Base-by-base conservation (phyloP, 2,797 vertebrate genomes). In the Pyrocephalus nanus region DNA sequence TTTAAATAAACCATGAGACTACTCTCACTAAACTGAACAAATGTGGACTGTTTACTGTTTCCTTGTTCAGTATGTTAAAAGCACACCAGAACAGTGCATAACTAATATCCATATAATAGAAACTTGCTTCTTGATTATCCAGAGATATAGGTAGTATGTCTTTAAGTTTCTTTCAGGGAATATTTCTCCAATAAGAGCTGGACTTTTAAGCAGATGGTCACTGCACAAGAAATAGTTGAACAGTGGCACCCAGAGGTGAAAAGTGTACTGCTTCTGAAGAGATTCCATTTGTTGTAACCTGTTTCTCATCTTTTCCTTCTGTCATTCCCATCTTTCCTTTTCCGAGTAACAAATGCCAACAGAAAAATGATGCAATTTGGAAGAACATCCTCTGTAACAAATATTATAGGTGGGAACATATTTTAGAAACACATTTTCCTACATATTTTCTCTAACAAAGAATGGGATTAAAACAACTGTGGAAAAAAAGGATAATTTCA, bases 231-330 rank as follows among this genome's bases (percentile, higher is more conserved):
- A 97, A 95, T 93, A 98, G 98, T 96, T 97, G 97, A 98, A 98
- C 97, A 98, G 97, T 96, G 97, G 96, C 98, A 98, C 98, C 98
- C 97, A 98, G 97, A 98, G 98, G 97, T 96, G 93, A 95, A 95
- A 97, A 93, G 40, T 80, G 90, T 96, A 97, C 95, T 94, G 86
- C 82, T 93, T 32, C 94, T 51, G 47, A 91, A 93, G 88, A 94
- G 93, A 66, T 32, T 86, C 23, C 43, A 79, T 88, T 91, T 92
- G 40, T 38, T 76, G 55, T 40, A 66, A 90, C 47, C 70, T 75
- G 85, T 92, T 95, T 96, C 82, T 96, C 57, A 93, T 92, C 30
- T 72, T 87, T 94, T 88, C 78, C 90, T 96, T 92, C 76, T 83
- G 66, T 91, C 93, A 86, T 30, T 90, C 79, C n/a, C 53, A 88